These are phyloP conservation scores for Cyanoramphus novaezelandiae DNA, from an alignment of 2,113 vertebrate genomes.

Conservation along the genomic window DNA sequence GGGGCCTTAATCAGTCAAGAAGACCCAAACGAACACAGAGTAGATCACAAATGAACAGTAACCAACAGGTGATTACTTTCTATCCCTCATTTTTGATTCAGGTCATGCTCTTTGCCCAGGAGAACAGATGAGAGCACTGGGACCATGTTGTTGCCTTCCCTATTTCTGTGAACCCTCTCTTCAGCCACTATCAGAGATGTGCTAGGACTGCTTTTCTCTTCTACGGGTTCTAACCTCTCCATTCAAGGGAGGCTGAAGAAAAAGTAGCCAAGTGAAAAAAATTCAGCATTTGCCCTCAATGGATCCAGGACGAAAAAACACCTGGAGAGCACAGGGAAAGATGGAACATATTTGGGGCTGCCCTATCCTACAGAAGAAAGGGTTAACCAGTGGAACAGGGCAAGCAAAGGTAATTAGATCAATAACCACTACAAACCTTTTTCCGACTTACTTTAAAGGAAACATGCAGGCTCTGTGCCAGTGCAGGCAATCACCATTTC, in stretches of 20 bases:
- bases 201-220: background rate
- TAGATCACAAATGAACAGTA: background rate
- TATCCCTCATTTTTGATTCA: fast-evolving
- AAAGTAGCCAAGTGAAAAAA: background rate
- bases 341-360: background rate
- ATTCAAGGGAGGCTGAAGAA: background rate
- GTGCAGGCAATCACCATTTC: background rate
- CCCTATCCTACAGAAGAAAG: background rate
- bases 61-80: background rate
- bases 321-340: background rate
- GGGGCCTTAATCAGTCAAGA: background rate
- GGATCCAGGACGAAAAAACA: background rate
- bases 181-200: background rate
- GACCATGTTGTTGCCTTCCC: background rate
- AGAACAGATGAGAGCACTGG: background rate
- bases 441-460: background rate
- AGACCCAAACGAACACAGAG: background rate
- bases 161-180: background rate
- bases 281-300: fast-evolving
- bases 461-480: background rate
- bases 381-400: background rate
- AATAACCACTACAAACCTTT: background rate
- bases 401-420: background rate
- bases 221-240: background rate
- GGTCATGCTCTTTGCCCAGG: background rate